A percentile compares a stretch with the other conserved stretches of the same genome.
These are phyloP conservation scores for Andrena camellia DNA, from an alignment of 2,888 invertebrate genomes.

Conservation along the genomic window DNA sequence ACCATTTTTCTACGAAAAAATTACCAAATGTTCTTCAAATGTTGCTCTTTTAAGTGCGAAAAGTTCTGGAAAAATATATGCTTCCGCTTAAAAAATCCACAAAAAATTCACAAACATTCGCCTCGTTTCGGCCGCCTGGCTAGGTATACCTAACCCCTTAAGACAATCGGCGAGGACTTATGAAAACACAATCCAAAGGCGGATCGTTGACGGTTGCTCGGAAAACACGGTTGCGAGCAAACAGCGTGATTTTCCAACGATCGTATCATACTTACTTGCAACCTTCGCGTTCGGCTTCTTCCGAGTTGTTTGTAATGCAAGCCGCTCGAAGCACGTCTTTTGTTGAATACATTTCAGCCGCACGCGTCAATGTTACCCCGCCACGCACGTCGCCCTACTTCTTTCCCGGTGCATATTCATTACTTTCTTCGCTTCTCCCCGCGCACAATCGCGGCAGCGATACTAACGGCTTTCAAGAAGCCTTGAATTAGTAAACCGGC, in stretches of 20 bases:
- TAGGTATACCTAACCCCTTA: too few relatives aligned
- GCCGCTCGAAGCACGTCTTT: not conserved
- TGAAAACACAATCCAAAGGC: not conserved
- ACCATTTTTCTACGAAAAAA: too few relatives aligned
- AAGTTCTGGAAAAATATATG: too few relatives aligned
- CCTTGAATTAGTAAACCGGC: conserved; percentile 30
- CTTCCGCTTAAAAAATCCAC: too few relatives aligned
- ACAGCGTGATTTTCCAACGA: not conserved
- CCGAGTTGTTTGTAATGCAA: conserved; percentile 1
- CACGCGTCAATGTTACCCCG: not conserved
- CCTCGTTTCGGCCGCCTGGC: too few relatives aligned
- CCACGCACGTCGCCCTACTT: not conserved
- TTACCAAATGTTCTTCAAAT: too few relatives aligned
- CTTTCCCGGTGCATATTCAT: conserved; percentile 19
- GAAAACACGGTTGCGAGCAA: not conserved
- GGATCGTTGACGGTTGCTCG: not conserved
- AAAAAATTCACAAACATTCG: too few relatives aligned
- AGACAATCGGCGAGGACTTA: not conserved
- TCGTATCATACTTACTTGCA: not conserved
- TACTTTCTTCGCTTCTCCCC: not conserved
- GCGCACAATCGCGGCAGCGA: conserved; percentile 6
- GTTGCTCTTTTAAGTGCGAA: too few relatives aligned
- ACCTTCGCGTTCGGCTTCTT: not conserved
- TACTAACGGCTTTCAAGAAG: conserved; percentile 19
- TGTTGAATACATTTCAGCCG: conserved; percentile 9